Conservation (phyloP, 2,113 vertebrate species). For the Pituophis catenifer region DNA sequence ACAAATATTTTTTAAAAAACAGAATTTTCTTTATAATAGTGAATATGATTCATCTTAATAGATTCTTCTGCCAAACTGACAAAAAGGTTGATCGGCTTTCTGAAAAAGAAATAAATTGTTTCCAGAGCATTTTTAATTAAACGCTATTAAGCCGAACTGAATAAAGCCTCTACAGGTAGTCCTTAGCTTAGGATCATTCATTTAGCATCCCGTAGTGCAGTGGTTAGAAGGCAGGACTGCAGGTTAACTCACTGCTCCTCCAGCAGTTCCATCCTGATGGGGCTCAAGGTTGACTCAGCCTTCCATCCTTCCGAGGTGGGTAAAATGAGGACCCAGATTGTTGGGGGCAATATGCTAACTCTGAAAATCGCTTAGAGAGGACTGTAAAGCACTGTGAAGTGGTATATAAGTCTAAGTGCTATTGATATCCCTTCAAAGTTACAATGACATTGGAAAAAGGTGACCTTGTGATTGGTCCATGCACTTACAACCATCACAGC, state of each 20-base stretch:
- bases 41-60: not conserved
- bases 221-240: too few species aligned
- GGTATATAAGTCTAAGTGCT: too few species aligned
- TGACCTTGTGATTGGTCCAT: not conserved
- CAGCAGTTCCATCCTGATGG: too few species aligned
- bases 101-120: not conserved
- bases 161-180: not conserved
- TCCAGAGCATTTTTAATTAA: not conserved
- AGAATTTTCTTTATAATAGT: not conserved
- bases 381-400: too few species aligned
- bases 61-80: not conserved
- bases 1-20: not conserved
- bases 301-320: too few species aligned
- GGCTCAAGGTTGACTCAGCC: too few species aligned
- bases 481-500: not conserved
- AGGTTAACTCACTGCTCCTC: too few species aligned
- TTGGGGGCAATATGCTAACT: too few species aligned
- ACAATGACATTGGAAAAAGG: not conserved
- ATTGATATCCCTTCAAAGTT: not conserved
- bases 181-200: too few species aligned
- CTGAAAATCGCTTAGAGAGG: too few species aligned
- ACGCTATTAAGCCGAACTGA: slow-evolving; percentile 24
- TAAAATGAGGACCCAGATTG: too few species aligned
- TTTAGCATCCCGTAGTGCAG: too few species aligned
- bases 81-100: not conserved